These are phyloP conservation scores for Typhlichthys eigenmanni DNA, from an alignment of 2,797 vertebrate genomes.

Conservation along the genomic window DNA sequence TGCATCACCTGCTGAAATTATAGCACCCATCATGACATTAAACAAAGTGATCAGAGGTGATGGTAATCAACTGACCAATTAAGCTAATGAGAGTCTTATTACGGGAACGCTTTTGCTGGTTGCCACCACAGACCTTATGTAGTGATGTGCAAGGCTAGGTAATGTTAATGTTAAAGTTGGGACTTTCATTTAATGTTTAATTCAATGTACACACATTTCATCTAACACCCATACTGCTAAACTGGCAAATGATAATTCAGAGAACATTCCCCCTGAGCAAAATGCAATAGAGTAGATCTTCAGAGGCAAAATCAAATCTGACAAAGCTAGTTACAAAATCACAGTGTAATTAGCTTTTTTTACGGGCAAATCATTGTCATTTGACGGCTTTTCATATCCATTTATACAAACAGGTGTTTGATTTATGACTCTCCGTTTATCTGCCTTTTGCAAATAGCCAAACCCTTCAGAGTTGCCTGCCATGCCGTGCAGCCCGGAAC, in stretches of 20 bases:
- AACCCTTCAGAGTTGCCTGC: constrained; percentile 1
- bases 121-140: constrained; percentile 2
- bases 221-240: constrained; percentile 34
- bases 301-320: not conserved
- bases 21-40: constrained; percentile 36
- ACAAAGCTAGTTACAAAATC: constrained; percentile 26
- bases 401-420: constrained; percentile 48
- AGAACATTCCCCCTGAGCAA: constrained; percentile 32
- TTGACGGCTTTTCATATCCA: constrained; percentile 56
- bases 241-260: constrained; percentile 37
- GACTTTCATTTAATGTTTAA: constrained; percentile 43
- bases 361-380: constrained; percentile 49
- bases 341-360: constrained; percentile 37
- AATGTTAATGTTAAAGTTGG: constrained; percentile 29
- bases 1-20: constrained; percentile 23
- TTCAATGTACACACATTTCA: constrained; percentile 37
- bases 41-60: constrained; percentile 32
- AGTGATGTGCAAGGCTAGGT: constrained; percentile 9
- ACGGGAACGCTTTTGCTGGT: constrained; percentile 16
- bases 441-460: constrained; percentile 58
- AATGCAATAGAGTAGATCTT: constrained; percentile 23
- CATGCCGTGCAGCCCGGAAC: constrained; percentile 22
- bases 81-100: constrained; percentile 36
- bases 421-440: constrained; percentile 69
- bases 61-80: constrained; percentile 58